A percentile compares a stretch with the other conserved stretches of the same genome.
These are phyloP conservation scores for Lamprotornis superbus DNA, from an alignment of 2,113 vertebrate genomes.

Conservation along the genomic window DNA sequence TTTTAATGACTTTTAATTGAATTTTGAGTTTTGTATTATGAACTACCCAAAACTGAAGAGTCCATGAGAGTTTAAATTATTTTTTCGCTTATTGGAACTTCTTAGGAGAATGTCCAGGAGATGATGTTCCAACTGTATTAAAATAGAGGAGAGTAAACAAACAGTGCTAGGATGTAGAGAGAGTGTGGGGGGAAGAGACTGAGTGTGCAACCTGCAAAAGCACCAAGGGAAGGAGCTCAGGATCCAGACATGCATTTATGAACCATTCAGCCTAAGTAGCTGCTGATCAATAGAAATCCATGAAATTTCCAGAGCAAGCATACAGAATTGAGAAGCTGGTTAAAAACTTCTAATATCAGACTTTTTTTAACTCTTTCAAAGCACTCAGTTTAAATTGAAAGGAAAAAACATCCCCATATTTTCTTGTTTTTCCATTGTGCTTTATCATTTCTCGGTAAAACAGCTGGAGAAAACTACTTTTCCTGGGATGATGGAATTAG, in stretches of 20 bases:
- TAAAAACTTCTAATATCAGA: neutral
- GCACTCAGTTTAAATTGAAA: neutral
- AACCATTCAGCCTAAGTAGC: neutral
- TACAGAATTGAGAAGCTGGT: neutral
- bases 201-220: neutral
- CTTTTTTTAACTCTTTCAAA: neutral
- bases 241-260: neutral
- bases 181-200: fast-evolving
- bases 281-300: neutral
- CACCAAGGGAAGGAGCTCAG: neutral
- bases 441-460: neutral
- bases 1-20: neutral
- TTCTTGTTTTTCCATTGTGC: neutral
- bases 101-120: neutral
- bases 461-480: neutral
- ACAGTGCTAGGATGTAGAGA: neutral
- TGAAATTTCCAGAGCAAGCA: neutral
- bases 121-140: neutral
- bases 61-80: neutral
- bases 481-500: neutral
- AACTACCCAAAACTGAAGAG: neutral
- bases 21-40: neutral
- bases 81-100: neutral
- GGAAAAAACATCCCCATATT: neutral
- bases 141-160: neutral